Percentiles rank a stretch among this genome's conserved stretches.
Evolutionary conservation across 2,113 vertebrate genomes (phyloP).

Genomic region (Leiothrix lutea): DNA sequence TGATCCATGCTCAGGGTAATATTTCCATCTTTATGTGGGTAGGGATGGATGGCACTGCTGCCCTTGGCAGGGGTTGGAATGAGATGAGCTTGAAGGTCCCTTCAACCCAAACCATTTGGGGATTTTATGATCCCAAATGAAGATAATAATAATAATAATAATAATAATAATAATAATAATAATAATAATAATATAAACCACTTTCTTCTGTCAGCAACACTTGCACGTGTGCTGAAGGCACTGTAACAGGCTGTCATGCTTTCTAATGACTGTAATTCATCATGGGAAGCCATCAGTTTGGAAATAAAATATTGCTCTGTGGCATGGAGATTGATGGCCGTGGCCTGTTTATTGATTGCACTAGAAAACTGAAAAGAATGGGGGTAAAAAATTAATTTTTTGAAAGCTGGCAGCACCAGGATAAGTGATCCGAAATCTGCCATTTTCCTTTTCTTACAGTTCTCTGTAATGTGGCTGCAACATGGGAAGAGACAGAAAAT

Average conservation of each 20-base stretch:
- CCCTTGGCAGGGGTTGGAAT: neutral
- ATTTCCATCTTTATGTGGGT: neutral
- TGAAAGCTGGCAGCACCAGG: neutral
- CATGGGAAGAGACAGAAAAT: slow-evolving; percentile 14
- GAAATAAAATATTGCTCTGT: slow-evolving; percentile 65
- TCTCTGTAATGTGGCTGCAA: neutral
- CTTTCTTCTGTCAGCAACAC: slow-evolving; percentile 9
- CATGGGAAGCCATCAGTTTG: slow-evolving; percentile 47
- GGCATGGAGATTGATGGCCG: slow-evolving; percentile 61
- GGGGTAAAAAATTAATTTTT: neutral
- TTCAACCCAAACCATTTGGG: neutral
- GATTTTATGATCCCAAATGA: neutral
- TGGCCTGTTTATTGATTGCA: slow-evolving; percentile 60
- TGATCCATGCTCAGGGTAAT: neutral
- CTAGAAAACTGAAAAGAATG: neutral
- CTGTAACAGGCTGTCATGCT: slow-evolving; percentile 21
- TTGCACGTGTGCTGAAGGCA: slow-evolving; percentile 11
- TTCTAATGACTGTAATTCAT: slow-evolving; percentile 75
- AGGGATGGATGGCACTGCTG: neutral
- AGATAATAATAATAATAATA: neutral
- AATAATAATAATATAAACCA: neutral
- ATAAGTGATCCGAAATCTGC: neutral
- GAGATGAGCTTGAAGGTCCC: neutral
- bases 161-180: too few species aligned
- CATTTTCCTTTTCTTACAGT: neutral